Conservation (phyloP, 1,140 invertebrate species). For the Monomorium pharaonis region DNA sequence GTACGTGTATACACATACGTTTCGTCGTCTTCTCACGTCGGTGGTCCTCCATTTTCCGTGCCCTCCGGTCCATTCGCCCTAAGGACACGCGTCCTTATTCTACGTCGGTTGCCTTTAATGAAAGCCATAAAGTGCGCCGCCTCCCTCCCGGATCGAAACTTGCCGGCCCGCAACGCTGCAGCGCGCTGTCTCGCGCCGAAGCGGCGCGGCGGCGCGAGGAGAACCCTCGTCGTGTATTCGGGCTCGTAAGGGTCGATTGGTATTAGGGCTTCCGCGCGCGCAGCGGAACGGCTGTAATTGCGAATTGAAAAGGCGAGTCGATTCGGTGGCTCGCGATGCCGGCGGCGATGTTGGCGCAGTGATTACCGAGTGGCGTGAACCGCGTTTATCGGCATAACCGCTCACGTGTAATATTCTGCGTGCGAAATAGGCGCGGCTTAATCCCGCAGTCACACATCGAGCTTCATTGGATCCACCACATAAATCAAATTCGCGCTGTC, state of each 20-base stretch:
- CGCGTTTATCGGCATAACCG: slow-evolving; percentile 9
- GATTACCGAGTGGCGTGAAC: slow-evolving; percentile 30
- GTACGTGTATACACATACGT: background rate
- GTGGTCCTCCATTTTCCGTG: background rate
- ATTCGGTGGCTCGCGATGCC: slow-evolving; percentile 12
- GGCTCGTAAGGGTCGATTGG: slow-evolving; percentile 19
- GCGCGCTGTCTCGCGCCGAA: slow-evolving; percentile 18
- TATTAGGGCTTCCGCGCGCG: slow-evolving; percentile 7
- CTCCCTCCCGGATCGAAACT: slow-evolving; percentile 37
- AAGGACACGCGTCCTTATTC: slow-evolving; percentile 65
- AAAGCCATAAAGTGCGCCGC: slow-evolving; percentile 76
- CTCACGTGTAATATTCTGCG: slow-evolving; percentile 9
- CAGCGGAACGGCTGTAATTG: slow-evolving; percentile 44
- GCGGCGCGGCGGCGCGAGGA: slow-evolving; percentile 23
- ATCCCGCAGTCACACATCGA: background rate
- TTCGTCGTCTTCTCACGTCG: slow-evolving; percentile 39
- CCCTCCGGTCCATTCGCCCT: slow-evolving; percentile 13
- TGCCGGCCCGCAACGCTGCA: slow-evolving; percentile 1
- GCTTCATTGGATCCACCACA: background rate
- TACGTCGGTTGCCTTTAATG: slow-evolving; percentile 74
- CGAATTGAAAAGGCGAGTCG: slow-evolving; percentile 56
- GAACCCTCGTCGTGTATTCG: background rate
- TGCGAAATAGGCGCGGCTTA: slow-evolving; percentile 12
- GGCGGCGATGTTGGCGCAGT: background rate
- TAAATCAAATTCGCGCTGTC: background rate